A percentile compares a stretch with the other conserved stretches of the same genome.
Evolutionary conservation across 37 sponge, comb jelly and placozoan genomes (phyloP).

Genomic region (Aphrocallistes beatrix): DNA sequence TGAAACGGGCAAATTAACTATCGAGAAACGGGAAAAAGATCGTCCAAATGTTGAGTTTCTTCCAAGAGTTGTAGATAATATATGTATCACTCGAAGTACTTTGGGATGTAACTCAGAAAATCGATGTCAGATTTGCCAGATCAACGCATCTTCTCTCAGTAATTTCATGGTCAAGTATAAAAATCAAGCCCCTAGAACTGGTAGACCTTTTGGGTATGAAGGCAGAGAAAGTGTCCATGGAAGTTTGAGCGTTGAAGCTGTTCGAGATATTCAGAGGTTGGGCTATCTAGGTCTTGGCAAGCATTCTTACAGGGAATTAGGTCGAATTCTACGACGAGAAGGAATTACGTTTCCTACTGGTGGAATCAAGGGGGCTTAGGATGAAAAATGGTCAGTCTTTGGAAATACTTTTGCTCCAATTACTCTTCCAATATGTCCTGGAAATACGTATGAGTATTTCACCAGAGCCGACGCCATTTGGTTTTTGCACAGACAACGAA

Average conservation of each 20-base stretch:
- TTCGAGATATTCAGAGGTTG: slow-evolving; percentile 12
- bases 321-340: neutral
- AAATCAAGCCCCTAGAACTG: slow-evolving; percentile 13
- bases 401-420: neutral
- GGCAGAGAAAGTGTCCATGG: neutral
- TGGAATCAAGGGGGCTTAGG: slow-evolving; percentile 9
- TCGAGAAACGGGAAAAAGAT: neutral
- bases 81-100: neutral
- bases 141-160: neutral
- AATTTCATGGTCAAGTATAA: neutral
- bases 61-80: neutral
- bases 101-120: neutral
- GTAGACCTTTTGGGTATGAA: slow-evolving; percentile 4
- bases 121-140: neutral
- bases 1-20: slow-evolving; percentile 11
- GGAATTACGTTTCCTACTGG: slow-evolving; percentile 15
- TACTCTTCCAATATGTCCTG: neutral
- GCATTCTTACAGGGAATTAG: slow-evolving; percentile 8
- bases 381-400: neutral
- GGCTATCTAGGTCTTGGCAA: slow-evolving; percentile 11
- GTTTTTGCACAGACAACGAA: neutral
- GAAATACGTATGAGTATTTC: neutral
- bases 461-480: slow-evolving; percentile 15
- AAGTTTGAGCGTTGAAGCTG: slow-evolving; percentile 9
- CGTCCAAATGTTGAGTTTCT: slow-evolving; percentile 5